These are phyloP conservation scores for Mastigias papua DNA, from an alignment of 30 jellyfish, hydroid and myxozoan species.

Conservation along the genomic window DNA sequence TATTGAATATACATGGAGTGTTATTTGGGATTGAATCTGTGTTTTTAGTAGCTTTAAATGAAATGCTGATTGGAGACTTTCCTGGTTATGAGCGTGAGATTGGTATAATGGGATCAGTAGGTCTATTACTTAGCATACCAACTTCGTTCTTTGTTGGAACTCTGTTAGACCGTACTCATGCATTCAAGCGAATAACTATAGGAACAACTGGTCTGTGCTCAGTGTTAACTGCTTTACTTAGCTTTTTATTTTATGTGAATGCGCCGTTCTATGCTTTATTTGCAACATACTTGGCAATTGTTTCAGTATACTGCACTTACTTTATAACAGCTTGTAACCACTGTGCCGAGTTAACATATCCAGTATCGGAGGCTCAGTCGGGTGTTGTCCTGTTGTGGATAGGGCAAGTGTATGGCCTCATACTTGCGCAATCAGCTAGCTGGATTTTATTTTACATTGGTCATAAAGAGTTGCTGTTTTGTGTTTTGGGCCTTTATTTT, in stretches of 20 bases:
- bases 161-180: slow-evolving; percentile 70
- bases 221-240: slow-evolving; percentile 43
- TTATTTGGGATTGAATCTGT: slow-evolving; percentile 71
- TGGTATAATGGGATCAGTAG: slow-evolving; percentile 78
- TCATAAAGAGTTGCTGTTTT: neutral
- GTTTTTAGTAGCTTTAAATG: slow-evolving; percentile 72
- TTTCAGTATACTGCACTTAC: slow-evolving; percentile 61
- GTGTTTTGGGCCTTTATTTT: neutral
- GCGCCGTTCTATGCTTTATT: slow-evolving; percentile 21
- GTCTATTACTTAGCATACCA: slow-evolving; percentile 64
- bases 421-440: slow-evolving; percentile 35
- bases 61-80: slow-evolving; percentile 66
- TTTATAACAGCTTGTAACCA: slow-evolving; percentile 89
- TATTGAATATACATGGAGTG: slow-evolving; percentile 63
- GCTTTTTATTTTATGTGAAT: slow-evolving; percentile 32
- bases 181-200: slow-evolving; percentile 66
- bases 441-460: slow-evolving; percentile 10
- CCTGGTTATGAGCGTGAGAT: slow-evolving; percentile 87
- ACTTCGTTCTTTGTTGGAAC: slow-evolving; percentile 76
- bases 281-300: slow-evolving; percentile 10
- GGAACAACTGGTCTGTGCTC: slow-evolving; percentile 50
- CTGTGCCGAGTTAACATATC: slow-evolving; percentile 79
- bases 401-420: slow-evolving; percentile 54
- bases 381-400: slow-evolving; percentile 62
- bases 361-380: slow-evolving; percentile 69